Evolutionary conservation across 2,113 vertebrate genomes (phyloP).

Genomic region (Arenaria interpres): DNA sequence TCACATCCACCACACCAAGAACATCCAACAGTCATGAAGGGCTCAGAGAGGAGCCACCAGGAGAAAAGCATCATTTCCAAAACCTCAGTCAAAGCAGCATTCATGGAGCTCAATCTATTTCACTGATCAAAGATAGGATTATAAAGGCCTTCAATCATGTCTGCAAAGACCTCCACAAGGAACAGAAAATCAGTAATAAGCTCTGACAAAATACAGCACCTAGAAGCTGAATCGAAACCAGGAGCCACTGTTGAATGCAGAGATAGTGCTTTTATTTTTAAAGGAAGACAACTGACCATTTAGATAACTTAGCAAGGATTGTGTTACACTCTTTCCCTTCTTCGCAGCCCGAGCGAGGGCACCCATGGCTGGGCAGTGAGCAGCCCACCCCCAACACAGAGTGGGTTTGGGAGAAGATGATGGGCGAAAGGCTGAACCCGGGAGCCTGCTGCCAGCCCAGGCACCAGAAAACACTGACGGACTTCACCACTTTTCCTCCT

Average conservation of each 20-base stretch:
- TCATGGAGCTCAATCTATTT: neutral
- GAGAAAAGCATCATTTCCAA: neutral
- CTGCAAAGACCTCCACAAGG: neutral
- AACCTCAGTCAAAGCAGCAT: neutral
- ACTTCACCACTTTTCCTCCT: neutral
- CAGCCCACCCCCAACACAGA: neutral
- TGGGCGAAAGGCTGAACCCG: neutral
- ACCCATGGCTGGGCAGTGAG: neutral
- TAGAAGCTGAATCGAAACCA: neutral
- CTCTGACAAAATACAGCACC: neutral
- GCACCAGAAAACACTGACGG: neutral
- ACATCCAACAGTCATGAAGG: neutral
- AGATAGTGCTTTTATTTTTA: neutral
- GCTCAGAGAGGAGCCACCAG: neutral
- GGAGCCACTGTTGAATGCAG: neutral
- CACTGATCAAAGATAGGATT: neutral
- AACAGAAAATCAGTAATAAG: neutral
- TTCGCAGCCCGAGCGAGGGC: neutral
- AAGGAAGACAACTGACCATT: neutral
- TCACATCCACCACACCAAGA: fast-evolving
- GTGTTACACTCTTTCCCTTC: neutral
- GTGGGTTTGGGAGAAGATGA: neutral
- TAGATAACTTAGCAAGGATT: neutral
- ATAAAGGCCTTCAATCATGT: neutral
- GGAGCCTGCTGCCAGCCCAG: neutral